Evolutionary conservation across 2,888 invertebrate species (phyloP).

Genomic region (Pseudococcus longispinus): DNA sequence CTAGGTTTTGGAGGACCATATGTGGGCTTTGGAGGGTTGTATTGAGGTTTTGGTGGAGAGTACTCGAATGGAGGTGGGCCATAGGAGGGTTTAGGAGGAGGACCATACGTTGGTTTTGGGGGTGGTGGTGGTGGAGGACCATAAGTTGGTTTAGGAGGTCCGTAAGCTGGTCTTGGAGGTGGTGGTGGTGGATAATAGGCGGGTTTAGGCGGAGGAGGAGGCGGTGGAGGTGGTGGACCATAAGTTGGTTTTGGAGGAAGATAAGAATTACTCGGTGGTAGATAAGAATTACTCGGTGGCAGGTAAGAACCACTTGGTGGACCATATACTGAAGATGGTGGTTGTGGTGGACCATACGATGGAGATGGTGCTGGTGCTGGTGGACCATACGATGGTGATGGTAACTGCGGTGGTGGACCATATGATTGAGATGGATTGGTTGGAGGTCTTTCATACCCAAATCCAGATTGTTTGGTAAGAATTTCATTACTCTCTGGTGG

Average conservation of each 20-base stretch:
- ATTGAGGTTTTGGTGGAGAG: slow-evolving; percentile 60
- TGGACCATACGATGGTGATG: slow-evolving; percentile 40
- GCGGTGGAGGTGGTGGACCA: slow-evolving; percentile 61
- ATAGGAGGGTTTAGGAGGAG: slow-evolving; percentile 61
- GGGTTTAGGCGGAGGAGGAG: slow-evolving; percentile 62
- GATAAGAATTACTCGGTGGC: slow-evolving; percentile 60
- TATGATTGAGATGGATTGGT: slow-evolving; percentile 62
- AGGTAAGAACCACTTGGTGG: slow-evolving; percentile 69
- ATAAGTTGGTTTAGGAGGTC: slow-evolving; percentile 63
- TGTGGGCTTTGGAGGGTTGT: slow-evolving; percentile 61
- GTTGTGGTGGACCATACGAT: slow-evolving; percentile 63
- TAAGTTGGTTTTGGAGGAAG: slow-evolving; percentile 61
- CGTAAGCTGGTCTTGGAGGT: slow-evolving; percentile 58
- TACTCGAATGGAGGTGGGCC: slow-evolving; percentile 62
- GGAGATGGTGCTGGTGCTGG: slow-evolving; percentile 67
- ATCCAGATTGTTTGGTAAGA: slow-evolving; percentile 30
- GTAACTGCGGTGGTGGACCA: slow-evolving; percentile 62
- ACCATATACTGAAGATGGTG: slow-evolving; percentile 61
- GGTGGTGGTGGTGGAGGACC: slow-evolving; percentile 59
- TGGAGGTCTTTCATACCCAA: slow-evolving; percentile 62
- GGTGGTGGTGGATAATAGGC: slow-evolving; percentile 64
- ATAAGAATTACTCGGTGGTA: slow-evolving; percentile 69
- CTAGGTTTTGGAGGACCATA: slow-evolving; percentile 62
- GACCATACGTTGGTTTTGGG: slow-evolving; percentile 60
- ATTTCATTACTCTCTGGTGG: slow-evolving; percentile 58